Percentiles rank a stretch among this genome's conserved stretches.
Conservation (phyloP, 2,113 vertebrate species). For the Anser brachyrhynchus region DNA sequence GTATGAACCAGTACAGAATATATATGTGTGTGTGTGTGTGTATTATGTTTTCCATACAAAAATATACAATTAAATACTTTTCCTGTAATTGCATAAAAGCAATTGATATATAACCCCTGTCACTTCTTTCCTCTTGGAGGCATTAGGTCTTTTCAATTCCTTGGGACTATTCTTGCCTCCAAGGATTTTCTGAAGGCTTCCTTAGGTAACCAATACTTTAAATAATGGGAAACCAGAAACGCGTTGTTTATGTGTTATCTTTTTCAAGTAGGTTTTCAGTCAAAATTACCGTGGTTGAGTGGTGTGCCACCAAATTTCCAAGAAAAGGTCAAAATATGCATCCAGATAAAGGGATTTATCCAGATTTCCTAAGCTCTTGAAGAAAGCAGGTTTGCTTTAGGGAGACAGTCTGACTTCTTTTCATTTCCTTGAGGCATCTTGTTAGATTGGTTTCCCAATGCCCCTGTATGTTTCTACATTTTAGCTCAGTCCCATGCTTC, state of each 20-base stretch:
- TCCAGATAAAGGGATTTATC: conserved; percentile 50
- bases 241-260: neutral
- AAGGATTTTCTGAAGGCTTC: neutral
- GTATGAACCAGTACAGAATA: neutral
- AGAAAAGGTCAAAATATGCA: conserved; percentile 63
- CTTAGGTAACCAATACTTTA: neutral
- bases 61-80: neutral
- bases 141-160: neutral
- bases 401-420: conserved; percentile 48
- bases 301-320: conserved; percentile 47
- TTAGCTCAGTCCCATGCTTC: conserved; percentile 55
- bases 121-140: neutral
- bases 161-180: neutral
- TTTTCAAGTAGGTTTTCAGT: conserved; percentile 27
- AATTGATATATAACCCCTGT: neutral
- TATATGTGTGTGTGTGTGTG: neutral
- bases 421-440: conserved; percentile 59
- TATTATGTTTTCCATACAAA: neutral
- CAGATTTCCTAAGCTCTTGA: conserved; percentile 61
- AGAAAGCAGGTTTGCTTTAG: conserved; percentile 1
- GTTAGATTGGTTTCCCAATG: conserved; percentile 63
- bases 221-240: neutral
- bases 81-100: neutral
- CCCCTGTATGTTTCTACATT: conserved; percentile 55
- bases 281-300: conserved; percentile 23